Evolutionary conservation across 2,113 vertebrate species (phyloP).

Genomic region (Lepus europaeus): DNA sequence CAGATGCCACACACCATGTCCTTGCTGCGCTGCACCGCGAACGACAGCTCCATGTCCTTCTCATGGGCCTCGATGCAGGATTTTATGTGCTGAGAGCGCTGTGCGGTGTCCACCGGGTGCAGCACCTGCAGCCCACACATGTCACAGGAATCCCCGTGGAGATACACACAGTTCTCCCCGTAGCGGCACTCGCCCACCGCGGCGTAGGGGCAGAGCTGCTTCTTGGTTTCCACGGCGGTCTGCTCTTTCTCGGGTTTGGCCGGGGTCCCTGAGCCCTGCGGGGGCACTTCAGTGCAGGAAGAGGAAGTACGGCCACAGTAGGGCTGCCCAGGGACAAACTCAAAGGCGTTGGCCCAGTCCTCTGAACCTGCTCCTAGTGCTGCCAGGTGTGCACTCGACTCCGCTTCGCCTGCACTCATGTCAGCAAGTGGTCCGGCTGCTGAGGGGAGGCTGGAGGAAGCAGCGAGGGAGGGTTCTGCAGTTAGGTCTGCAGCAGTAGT

Average conservation of each 20-base stretch:
- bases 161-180: slow-evolving; percentile 97
- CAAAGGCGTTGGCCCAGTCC: slow-evolving; percentile 99
- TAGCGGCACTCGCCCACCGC: slow-evolving; percentile 97
- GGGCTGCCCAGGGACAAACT: slow-evolving; percentile 98
- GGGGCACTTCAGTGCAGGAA: slow-evolving; percentile 88
- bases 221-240: slow-evolving; percentile 89
- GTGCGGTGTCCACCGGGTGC: slow-evolving; percentile 93
- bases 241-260: slow-evolving; percentile 90
- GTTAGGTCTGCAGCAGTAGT: slow-evolving; percentile 86
- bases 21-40: slow-evolving; percentile 98
- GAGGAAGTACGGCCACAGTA: slow-evolving; percentile 96
- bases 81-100: slow-evolving; percentile 97
- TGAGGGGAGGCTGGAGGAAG: slow-evolving; percentile 85
- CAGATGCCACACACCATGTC: slow-evolving; percentile 99
- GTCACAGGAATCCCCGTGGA: slow-evolving; percentile 97
- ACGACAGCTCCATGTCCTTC: slow-evolving; percentile 99
- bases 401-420: slow-evolving; percentile 85
- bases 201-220: slow-evolving; percentile 97
- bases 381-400: slow-evolving; percentile 84
- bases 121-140: slow-evolving; percentile 98
- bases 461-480: slow-evolving; percentile 85
- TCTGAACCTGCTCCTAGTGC: slow-evolving; percentile 88
- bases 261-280: slow-evolving; percentile 90
- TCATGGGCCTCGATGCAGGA: slow-evolving; percentile 99
- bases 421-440: slow-evolving; percentile 88